These are phyloP conservation scores for Carollia perspicillata DNA, from an alignment of 2,113 vertebrate species.

Conservation along the genomic window DNA sequence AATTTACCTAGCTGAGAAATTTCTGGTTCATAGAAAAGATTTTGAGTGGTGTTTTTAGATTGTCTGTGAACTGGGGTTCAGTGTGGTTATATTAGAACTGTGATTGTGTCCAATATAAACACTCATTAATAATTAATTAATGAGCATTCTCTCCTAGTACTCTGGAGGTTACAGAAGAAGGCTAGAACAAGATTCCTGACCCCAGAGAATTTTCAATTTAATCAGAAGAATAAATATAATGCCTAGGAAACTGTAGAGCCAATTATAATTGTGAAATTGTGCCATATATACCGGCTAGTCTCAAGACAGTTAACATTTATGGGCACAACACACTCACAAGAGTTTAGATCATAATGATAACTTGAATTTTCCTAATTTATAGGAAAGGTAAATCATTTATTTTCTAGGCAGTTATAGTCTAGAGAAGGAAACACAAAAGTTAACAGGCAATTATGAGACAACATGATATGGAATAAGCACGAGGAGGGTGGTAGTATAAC, in stretches of 20 bases:
- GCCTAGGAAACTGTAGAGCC: background rate
- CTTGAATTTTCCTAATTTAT: background rate
- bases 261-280: constrained; percentile 40
- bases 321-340: background rate
- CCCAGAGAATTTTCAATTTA: background rate
- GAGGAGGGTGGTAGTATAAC: background rate
- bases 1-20: constrained; percentile 28
- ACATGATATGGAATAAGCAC: background rate
- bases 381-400: background rate
- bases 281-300: background rate
- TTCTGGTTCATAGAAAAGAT: background rate
- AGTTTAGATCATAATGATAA: background rate
- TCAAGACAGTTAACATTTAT: constrained; percentile 12
- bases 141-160: background rate
- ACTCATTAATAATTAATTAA: constrained; percentile 41
- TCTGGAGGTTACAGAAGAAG: background rate
- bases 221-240: constrained; percentile 45
- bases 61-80: background rate
- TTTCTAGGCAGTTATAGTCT: background rate
- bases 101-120: background rate
- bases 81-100: constrained; percentile 2
- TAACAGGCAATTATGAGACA: background rate
- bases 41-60: background rate
- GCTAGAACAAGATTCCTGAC: background rate
- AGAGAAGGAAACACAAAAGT: background rate